These are phyloP conservation scores for Caenorhabditis sulstoni DNA, from an alignment of 2,888 invertebrate species.

Conservation along the genomic window DNA sequence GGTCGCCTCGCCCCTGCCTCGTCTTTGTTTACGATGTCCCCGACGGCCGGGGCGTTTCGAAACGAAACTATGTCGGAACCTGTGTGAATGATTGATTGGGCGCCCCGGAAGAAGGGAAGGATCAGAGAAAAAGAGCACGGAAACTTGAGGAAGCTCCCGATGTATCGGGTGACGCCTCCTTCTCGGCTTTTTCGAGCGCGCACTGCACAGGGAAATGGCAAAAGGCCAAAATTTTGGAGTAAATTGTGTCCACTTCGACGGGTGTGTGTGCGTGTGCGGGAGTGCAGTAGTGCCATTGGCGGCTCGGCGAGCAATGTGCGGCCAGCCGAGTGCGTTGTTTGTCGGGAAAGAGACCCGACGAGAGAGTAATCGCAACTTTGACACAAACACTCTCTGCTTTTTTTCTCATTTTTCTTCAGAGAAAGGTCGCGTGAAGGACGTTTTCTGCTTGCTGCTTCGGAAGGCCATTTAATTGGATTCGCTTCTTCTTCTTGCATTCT, in stretches of 20 bases:
- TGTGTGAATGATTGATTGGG: slow-evolving; percentile 52
- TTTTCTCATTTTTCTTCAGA: slow-evolving; percentile 4
- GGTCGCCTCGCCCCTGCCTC: slow-evolving; percentile 31
- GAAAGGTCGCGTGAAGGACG: slow-evolving; percentile 51
- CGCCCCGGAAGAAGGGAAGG: slow-evolving; percentile 13
- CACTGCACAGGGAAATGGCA: slow-evolving; percentile 1
- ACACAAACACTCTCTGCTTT: not conserved
- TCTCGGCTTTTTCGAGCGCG: not conserved
- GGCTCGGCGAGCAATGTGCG: slow-evolving; percentile 15
- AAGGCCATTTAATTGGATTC: slow-evolving; percentile 35
- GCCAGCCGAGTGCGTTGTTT: slow-evolving; percentile 38
- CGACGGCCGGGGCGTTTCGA: slow-evolving; percentile 28
- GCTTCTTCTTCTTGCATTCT: slow-evolving; percentile 24
- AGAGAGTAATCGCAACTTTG: not conserved
- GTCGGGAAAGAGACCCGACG: slow-evolving; percentile 35
- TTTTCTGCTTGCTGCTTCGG: slow-evolving; percentile 30
- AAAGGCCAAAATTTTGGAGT: slow-evolving; percentile 19
- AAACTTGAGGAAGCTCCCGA: slow-evolving; percentile 17
- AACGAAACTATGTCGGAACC: slow-evolving; percentile 46
- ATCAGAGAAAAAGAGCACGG: slow-evolving; percentile 11
- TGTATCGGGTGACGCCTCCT: slow-evolving; percentile 34
- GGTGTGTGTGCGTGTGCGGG: too few species aligned
- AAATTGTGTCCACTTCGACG: slow-evolving; percentile 15
- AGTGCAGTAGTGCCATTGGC: slow-evolving; percentile 4
- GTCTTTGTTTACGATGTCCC: slow-evolving; percentile 48